Conservation (phyloP, 2,797 vertebrate species). For the Chloroceryle inda region DNA sequence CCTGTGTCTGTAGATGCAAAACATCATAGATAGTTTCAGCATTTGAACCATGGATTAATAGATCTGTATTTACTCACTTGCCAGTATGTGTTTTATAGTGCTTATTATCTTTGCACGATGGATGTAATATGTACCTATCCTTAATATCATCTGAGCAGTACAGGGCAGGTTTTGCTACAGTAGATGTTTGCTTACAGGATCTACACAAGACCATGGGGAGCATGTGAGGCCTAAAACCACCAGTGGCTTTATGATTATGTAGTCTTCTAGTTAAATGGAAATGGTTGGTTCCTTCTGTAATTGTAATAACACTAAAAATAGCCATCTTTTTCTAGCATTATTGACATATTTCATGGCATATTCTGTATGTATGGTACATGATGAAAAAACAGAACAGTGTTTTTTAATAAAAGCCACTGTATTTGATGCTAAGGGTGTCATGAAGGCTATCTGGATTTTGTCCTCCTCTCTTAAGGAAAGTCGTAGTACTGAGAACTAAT, state of each 20-base stretch:
- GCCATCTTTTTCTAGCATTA: neutral
- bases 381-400: accelerated
- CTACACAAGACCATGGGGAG: neutral
- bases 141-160: neutral
- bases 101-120: neutral
- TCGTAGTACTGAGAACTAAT: neutral
- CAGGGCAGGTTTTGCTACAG: neutral
- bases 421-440: neutral
- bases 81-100: neutral
- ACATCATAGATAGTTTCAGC: neutral
- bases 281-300: neutral
- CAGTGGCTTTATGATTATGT: neutral
- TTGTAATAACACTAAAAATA: slow-evolving; percentile 13
- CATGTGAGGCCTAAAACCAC: neutral
- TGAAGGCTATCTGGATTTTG: neutral
- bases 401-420: neutral
- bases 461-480: neutral
- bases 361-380: neutral
- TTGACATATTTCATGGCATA: neutral
- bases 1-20: neutral
- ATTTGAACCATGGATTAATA: neutral
- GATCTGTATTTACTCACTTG: slow-evolving; percentile 37
- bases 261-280: neutral
- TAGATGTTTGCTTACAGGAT: neutral
- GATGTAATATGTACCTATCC: neutral